Evolutionary conservation across 2,797 vertebrate genomes (phyloP), one percentile per base, ranked within the genome.

Genomic region (Channallabes apus): DNA sequence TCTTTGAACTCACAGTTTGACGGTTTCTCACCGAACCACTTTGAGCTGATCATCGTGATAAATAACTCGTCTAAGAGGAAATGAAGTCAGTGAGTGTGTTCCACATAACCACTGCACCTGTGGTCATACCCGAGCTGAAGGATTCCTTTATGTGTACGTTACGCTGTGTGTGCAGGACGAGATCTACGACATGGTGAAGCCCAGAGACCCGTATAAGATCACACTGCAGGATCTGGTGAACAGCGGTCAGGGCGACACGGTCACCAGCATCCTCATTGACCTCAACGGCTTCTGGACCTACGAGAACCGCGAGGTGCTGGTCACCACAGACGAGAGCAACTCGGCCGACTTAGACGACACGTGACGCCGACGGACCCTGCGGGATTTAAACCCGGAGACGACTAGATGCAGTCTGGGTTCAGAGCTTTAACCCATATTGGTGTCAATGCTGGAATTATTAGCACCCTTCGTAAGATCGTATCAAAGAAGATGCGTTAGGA

Each of bases 121-220:
- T 20, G 35, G 8, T n/a, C 2, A 18, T 27, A 3, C 9, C 6
- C 32, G 35, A 27, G 41, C 3, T 11, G 22, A 46, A 46, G 1
- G 9, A 11, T 11, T 46, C 1, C 9, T 61, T 67, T 82, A 14
- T 82, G 29, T 81, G 79, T 80, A 61, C 51, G 58, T 54, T 56
- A 38, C 29, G 56, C 54, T n/a, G 14, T 59, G 61, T 35, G 32
- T 82, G 35, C 88, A 99, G 98, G 98, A 99, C 93, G 98, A 99
- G 94, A 99, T 99, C 89, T 99, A 97, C 92, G 98, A 99, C 92
- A 99, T 99, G 98, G 98, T 99, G 89, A 99, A 99, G 92, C 98
- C 98, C 56, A 97, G 96, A 90, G 97, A 99, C 91, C 98, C 98
- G 58, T 96, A 94, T 87, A 97, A 96, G 93, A 98, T 99, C 91